phyloP scores from a whole-genome alignment of 2,797 vertebrate species.

The Acipenser ruthenus region DNA sequence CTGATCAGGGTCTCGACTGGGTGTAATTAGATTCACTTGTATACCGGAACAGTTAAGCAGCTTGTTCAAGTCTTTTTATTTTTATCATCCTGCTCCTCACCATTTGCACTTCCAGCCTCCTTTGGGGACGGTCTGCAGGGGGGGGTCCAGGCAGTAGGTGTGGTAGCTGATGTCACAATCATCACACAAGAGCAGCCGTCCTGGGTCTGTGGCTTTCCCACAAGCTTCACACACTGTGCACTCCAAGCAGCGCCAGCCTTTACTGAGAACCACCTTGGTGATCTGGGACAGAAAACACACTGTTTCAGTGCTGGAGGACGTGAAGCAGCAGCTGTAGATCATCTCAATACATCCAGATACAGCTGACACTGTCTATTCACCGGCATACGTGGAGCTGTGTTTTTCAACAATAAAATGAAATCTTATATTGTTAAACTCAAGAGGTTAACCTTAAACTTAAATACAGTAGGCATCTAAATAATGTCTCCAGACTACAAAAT shows the following conservation, averaged over 20 bases:
- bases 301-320: background rate
- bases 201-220: conserved; percentile 91
- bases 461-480: too few species aligned
- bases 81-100: conserved; percentile 44
- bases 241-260: conserved; percentile 96
- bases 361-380: too few species aligned
- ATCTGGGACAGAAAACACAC: conserved; percentile 55
- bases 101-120: conserved; percentile 99
- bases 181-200: conserved; percentile 87
- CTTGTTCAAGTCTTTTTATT: too few species aligned
- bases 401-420: conserved; percentile 7
- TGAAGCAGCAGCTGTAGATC: too few species aligned
- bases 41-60: too few species aligned
- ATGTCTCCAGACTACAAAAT: too few species aligned
- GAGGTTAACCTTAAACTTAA: too few species aligned
- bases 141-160: conserved; percentile 94
- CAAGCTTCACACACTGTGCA: conserved; percentile 97
- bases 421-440: background rate
- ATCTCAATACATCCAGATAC: too few species aligned
- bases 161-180: conserved; percentile 99
- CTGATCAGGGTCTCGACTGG: too few species aligned
- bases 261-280: conserved; percentile 92
- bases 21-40: too few species aligned
- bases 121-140: conserved; percentile 93
- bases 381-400: background rate